Evolutionary conservation across 2,888 invertebrate species (phyloP).

Genomic region (Hermaeophaga mercurialis): DNA sequence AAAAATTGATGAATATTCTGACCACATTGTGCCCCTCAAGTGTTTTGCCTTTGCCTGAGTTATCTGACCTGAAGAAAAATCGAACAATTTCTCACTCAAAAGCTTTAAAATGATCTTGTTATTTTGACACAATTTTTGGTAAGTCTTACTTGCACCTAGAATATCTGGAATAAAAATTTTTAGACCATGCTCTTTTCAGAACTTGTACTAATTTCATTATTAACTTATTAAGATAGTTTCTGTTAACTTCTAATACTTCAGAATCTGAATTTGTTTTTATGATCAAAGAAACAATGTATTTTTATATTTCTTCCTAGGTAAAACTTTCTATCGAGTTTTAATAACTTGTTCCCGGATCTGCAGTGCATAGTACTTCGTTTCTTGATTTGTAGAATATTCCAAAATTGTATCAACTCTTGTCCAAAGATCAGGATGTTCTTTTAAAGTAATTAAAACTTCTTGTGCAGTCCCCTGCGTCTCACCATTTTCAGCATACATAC

Average conservation of each 20-base stretch:
- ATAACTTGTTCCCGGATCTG: slow-evolving; percentile 99
- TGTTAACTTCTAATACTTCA: slow-evolving; percentile 86
- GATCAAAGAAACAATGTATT: slow-evolving; percentile 97
- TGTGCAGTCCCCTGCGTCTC: slow-evolving; percentile 92
- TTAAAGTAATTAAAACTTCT: slow-evolving; percentile 91
- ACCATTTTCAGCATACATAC: slow-evolving; percentile 72
- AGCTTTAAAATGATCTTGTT: slow-evolving; percentile 98
- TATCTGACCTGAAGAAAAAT: slow-evolving; percentile 96
- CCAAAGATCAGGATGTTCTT: slow-evolving; percentile 99
- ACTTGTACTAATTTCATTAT: slow-evolving; percentile 99
- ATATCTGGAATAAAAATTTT: slow-evolving; percentile 98
- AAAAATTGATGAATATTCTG: slow-evolving; percentile 98
- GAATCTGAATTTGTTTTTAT: slow-evolving; percentile 97
- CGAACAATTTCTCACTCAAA: slow-evolving; percentile 98
- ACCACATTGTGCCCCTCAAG: slow-evolving; percentile 99
- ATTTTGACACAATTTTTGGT: slow-evolving; percentile 98
- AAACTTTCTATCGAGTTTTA: slow-evolving; percentile 96
- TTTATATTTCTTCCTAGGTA: slow-evolving; percentile 98
- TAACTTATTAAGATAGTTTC: slow-evolving; percentile 95
- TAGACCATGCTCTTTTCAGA: slow-evolving; percentile 99
- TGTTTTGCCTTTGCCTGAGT: slow-evolving; percentile 99
- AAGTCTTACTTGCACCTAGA: slow-evolving; percentile 98
- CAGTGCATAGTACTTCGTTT: slow-evolving; percentile 98
- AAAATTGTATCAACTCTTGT: slow-evolving; percentile 98
- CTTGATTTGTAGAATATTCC: slow-evolving; percentile 95